Evolutionary conservation across 2,797 vertebrate species (phyloP).

Genomic region (Chelonia mydas): DNA sequence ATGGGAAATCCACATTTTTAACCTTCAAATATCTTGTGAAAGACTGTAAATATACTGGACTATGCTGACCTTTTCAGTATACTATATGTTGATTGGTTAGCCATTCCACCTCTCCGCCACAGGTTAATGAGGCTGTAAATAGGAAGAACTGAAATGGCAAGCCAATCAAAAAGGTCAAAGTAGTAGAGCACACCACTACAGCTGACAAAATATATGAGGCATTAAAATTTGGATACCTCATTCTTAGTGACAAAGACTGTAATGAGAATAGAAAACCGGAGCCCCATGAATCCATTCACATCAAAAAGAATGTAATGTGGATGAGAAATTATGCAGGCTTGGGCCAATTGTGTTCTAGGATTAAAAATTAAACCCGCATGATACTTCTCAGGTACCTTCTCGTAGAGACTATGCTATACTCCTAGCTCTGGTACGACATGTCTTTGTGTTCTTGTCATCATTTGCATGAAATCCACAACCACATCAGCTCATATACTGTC

Average conservation of each 20-base stretch:
- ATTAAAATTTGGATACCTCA: conserved; percentile 71
- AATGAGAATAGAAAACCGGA: conserved; percentile 63
- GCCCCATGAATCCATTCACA: neutral
- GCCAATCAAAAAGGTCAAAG: conserved; percentile 76
- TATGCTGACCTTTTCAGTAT: conserved; percentile 57
- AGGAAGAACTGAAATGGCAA: conserved; percentile 73
- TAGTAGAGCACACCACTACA: conserved; percentile 44
- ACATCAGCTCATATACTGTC: rapidly evolving
- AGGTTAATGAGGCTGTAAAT: conserved; percentile 78
- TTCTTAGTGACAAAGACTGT: conserved; percentile 69
- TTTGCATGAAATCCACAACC: neutral
- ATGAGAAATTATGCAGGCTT: conserved; percentile 19
- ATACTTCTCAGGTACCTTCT: neutral
- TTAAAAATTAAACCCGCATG: neutral
- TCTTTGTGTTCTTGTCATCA: neutral
- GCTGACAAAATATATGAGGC: conserved; percentile 74
- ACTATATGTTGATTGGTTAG: conserved; percentile 30
- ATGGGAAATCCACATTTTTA: neutral
- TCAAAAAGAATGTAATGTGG: conserved; percentile 8
- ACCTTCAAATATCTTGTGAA: conserved; percentile 20
- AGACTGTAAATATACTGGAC: conserved; percentile 52
- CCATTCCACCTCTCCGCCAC: conserved; percentile 46
- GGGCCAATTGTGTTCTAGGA: neutral
- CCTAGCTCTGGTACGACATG: rapidly evolving
- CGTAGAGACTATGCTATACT: neutral